A percentile compares a stretch with the other conserved stretches of the same genome.
phyloP scores from a whole-genome alignment of 2,888 invertebrate species.

The Hydroisotoma schaefferi region DNA sequence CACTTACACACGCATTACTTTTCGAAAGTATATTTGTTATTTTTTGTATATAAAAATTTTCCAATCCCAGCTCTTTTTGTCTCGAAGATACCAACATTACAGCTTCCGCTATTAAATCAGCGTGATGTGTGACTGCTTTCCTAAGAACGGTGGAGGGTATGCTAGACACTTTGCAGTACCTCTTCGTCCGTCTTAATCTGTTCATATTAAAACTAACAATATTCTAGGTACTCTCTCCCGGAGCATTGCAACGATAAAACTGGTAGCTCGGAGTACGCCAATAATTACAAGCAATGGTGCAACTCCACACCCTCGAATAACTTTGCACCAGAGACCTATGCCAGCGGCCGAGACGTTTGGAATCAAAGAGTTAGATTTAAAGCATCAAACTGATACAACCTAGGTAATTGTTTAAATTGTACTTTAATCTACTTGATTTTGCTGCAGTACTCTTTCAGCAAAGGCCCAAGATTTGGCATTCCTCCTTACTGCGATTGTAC shows the following conservation, averaged over 20 bases:
- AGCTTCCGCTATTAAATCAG: too few species aligned
- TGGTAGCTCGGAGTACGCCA: constrained; percentile 44
- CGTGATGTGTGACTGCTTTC: constrained; percentile 45
- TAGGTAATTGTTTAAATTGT: background rate
- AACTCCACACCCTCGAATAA: constrained; percentile 18
- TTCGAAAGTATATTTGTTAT: too few species aligned
- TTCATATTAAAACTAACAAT: background rate
- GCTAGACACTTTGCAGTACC: background rate
- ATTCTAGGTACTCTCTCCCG: constrained; percentile 18
- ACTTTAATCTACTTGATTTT: background rate
- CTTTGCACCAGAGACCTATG: constrained; percentile 17
- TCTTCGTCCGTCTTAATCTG: too few species aligned
- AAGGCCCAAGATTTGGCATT: constrained; percentile 35
- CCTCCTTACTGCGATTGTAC: constrained; percentile 39
- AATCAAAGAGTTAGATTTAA: constrained; percentile 24
- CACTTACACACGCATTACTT: too few species aligned
- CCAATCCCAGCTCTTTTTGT: too few species aligned
- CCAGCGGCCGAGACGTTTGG: constrained; percentile 21
- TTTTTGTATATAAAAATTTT: too few species aligned
- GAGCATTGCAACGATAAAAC: constrained; percentile 35
- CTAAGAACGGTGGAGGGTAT: constrained; percentile 33
- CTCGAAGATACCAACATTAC: too few species aligned
- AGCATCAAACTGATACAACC: background rate
- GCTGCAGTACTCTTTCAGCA: constrained; percentile 37
- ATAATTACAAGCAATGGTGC: constrained; percentile 44